Evolutionary conservation across 1,140 invertebrate genomes (phyloP).

Genomic region (Xylocopa sonorina): DNA sequence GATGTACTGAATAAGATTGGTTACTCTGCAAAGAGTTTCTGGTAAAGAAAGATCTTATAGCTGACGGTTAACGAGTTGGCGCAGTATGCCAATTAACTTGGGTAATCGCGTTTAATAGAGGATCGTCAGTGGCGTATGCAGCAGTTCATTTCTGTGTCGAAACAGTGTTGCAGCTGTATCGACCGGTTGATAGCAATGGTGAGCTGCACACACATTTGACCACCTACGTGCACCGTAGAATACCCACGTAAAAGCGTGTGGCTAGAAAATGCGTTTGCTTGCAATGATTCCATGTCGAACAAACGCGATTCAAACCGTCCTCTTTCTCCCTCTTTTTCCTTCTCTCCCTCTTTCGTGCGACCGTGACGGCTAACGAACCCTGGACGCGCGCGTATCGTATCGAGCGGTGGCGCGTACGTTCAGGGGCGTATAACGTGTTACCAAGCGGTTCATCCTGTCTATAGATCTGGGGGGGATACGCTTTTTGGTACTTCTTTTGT

Average conservation of each 20-base stretch:
- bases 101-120: slow-evolving; percentile 73
- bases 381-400: slow-evolving; percentile 64
- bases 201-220: slow-evolving; percentile 18
- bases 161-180: slow-evolving; percentile 39
- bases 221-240: slow-evolving; percentile 52
- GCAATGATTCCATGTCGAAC: slow-evolving; percentile 40
- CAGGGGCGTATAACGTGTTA: slow-evolving; percentile 58
- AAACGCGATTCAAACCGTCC: slow-evolving; percentile 39
- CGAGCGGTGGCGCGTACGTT: slow-evolving; percentile 64
- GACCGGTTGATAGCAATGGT: slow-evolving; percentile 32
- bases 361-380: slow-evolving; percentile 73
- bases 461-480: background rate
- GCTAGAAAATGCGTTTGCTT: slow-evolving; percentile 45
- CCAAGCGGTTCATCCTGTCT: slow-evolving; percentile 28
- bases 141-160: slow-evolving; percentile 12
- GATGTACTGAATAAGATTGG: slow-evolving; percentile 20
- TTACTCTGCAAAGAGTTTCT: slow-evolving; percentile 16
- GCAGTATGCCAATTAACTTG: slow-evolving; percentile 73
- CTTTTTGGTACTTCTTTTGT: background rate
- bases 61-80: slow-evolving; percentile 70
- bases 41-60: slow-evolving; percentile 54
- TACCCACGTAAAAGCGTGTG: slow-evolving; percentile 51
- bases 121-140: slow-evolving; percentile 4
- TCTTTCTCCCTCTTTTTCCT: slow-evolving; percentile 12
- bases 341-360: slow-evolving; percentile 50